Evolutionary conservation across 1,140 invertebrate species (phyloP), one percentile per base, ranked within the genome.

Genomic region (Leptinotarsa defecta): DNA sequence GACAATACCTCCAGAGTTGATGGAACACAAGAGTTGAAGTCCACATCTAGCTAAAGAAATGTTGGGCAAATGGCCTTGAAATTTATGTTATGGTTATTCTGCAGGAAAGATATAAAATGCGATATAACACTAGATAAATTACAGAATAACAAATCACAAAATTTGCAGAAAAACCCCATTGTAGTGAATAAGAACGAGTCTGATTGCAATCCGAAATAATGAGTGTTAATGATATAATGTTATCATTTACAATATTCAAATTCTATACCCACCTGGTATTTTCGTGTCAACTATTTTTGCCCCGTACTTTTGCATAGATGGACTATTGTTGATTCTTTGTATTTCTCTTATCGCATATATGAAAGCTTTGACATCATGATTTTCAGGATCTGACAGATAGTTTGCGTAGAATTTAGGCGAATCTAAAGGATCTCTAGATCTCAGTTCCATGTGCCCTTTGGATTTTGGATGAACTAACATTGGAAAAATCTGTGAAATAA

Each of bases 381-480:
- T 87, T 22, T 84, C 83, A 3, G 83, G 82, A 76, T 90, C 86
- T 3, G 86, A 87, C 20, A 92, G 87, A 83, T 90, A 92, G 76
- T 91, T 91, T 1, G 92, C 90, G 80, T 91, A 88, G 72, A 94
- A 89, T 24, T 88, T 83, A 1, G 93, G 93, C 81, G 88, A 87
- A 72, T 89, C 87, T 61, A 87, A 88, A 2, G 92, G 92, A 85
- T 94, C 88, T 52, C 77, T 86, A 49, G 87, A 87, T 78, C 85
- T 88, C 20, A 94, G 83, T 79, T 88, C 86, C 3, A 94, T 67
- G 71, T 85, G 84, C 11, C 92, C 92, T 22, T 86, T 84, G 17
- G 90, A 91, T 82, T 92, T 89, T 1, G 95, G 94, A 83, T 92
- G 88, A 4, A 95, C 87, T 0, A 94, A 83, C 85, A 94, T 92